Base-by-base conservation (phyloP, 2,888 invertebrate genomes). In the Schizotus pectinicornis region DNA sequence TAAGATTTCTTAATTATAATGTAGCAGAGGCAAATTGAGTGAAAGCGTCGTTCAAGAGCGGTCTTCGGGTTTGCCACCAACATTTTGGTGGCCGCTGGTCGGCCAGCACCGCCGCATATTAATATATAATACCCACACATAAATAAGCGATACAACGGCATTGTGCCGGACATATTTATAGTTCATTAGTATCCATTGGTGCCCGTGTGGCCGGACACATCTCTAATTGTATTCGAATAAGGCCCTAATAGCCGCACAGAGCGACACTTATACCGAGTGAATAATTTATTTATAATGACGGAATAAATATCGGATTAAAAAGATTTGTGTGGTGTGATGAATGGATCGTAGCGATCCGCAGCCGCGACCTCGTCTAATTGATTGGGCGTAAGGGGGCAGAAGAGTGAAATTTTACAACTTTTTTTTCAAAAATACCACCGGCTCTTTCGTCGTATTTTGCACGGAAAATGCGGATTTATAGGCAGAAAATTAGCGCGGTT, bases 221-320 rank as follows among this genome's bases (percentile, higher is more conserved):
- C 77, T 76, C 79, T 79, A 79, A 79, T 79, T 79, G 79, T 78
- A 74, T 72, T 77, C 77, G 78, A 77, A 79, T 78, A 77, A 77
- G 77, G 73, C 69, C 72, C 75, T 77, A 78, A 78, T 77, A 78
- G 74, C 74, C 73, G 72, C 76, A 73, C 71, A 74, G 70, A 71
- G 70, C 73, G 75, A 77, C 76, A 75, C 75, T 70, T 69, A 69
- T 66, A 63, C 66, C 65, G 69, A 68, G 73, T 78, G 77, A 78
- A 78, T 78, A 79, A 79, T 79, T 79, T 79, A 79, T 78, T 77
- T 77, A 78, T 79, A 79, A 79, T 79, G 77, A 77, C 73, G 76
- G 73, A 75, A 79, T 79, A 79, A 79, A 79, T 79, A 78, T 74
- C 74, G 77, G 79, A 79, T 79, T 79, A 79, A 77, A 73, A 75